Evolutionary conservation across 1,140 invertebrate species (phyloP), one percentile per base, ranked within the genome.

Genomic region (Anastatus disparis): DNA sequence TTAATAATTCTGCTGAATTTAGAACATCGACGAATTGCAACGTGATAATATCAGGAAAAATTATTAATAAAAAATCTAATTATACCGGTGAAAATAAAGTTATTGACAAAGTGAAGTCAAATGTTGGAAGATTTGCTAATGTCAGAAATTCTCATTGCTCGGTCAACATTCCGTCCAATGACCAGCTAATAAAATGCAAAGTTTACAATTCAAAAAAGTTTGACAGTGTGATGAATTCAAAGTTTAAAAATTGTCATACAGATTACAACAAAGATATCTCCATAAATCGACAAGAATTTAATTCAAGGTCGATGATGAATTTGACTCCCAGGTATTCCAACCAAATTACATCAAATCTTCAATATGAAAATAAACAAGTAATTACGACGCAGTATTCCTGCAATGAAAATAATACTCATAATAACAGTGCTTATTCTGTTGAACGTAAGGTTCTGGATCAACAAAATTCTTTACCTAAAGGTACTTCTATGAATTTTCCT

Each of bases 401-500:
- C 56, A 58, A 4, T 56, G 70, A 20, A 74, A 73, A 48, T 22
- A 65, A 40, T 9, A 55, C n/a, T n/a, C n/a, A 26, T 7, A 76
- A 73, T 29, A 79, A 64, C 4, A 70, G 24, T 0, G 65, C 71
- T 1, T 76, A 76, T 4, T 26, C 67, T 0, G 17, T 76, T 1
- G 70, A 63, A 13, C 70, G 76, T 13, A 82, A 82, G 26, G 70
- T 61, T 8, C 27, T 77, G 22, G 78, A 79, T n/a, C 76, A 80
- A 40, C 74, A 79, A 27, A 76, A 68, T 53, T 22, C 61, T 10
- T 10, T 61, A 2, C 52, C 75, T 17, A 81, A 81, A 66, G 74
- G 76, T 56, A 68, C 77, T 8, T 75, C 76, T 8, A 71, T 76
- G 2, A 83, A 81, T 70, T 83, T 82, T 40, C 79, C 81, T 2